Evolutionary conservation across 2,113 vertebrate genomes (phyloP).

Genomic region (Falcunculus frontatus): DNA sequence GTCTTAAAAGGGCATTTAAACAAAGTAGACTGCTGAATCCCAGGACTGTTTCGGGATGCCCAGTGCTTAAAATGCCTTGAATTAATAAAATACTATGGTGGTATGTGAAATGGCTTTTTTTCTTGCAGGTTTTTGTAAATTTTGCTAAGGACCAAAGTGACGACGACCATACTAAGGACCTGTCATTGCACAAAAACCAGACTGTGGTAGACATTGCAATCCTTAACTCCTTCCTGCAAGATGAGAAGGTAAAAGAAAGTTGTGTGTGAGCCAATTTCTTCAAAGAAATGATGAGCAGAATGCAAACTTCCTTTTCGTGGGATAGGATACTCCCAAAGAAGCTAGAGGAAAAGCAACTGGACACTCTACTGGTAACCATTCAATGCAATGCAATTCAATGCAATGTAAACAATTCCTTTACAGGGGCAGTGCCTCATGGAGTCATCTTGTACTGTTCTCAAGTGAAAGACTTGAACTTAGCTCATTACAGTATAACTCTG

Average conservation of each 20-base stretch:
- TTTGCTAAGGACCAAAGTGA: constrained; percentile 99
- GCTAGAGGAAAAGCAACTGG: constrained; percentile 67
- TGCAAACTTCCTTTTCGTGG: constrained; percentile 22
- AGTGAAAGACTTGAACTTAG: constrained; percentile 85
- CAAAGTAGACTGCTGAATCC: background rate
- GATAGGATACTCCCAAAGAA: constrained; percentile 52
- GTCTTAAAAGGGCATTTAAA: background rate
- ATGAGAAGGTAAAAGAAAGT: constrained; percentile 83
- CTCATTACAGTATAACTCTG: constrained; percentile 73
- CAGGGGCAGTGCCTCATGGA: constrained; percentile 76
- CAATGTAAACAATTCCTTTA: constrained; percentile 81
- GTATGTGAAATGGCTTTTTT: background rate
- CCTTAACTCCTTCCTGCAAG: constrained; percentile 72
- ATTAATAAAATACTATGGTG: background rate
- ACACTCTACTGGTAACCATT: constrained; percentile 85
- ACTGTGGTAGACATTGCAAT: constrained; percentile 76
- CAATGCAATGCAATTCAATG: constrained; percentile 96
- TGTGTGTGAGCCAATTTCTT: constrained; percentile 79
- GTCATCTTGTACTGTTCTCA: constrained; percentile 72
- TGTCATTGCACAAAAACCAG: constrained; percentile 86
- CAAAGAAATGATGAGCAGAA: constrained; percentile 29
- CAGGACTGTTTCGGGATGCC: background rate
- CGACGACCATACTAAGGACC: constrained; percentile 90
- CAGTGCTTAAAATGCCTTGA: background rate
- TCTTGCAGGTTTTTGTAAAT: constrained; percentile 93